Conservation (phyloP, 2,113 vertebrate genomes). For the Oryzias curvinotus region DNA sequence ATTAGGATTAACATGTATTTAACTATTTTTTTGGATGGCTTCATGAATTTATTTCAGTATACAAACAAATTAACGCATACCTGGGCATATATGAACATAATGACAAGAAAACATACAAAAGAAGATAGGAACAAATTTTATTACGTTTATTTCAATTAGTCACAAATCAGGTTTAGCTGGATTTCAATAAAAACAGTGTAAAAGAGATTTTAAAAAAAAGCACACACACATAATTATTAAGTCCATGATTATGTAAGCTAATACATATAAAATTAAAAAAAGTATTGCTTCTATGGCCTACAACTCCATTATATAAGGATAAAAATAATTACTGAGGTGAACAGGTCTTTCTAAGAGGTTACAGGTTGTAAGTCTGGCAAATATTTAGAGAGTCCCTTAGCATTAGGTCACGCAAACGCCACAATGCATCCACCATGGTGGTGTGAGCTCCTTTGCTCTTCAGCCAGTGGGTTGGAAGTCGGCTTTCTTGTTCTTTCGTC, state of each 20-base stretch:
- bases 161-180: conserved; percentile 53
- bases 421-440: conserved; percentile 95
- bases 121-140: conserved; percentile 36
- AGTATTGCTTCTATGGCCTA: conserved; percentile 76
- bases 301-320: conserved; percentile 35
- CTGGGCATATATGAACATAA: background rate
- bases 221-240: conserved; percentile 51
- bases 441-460: conserved; percentile 98
- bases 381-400: conserved; percentile 95
- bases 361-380: conserved; percentile 92
- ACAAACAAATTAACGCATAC: background rate
- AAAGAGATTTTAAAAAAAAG: conserved; percentile 46
- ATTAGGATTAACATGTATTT: too few species aligned
- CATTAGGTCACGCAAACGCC: conserved; percentile 97
- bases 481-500: conserved; percentile 95
- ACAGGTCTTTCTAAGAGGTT: conserved; percentile 79
- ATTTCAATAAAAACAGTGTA: conserved; percentile 49
- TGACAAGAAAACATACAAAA: background rate
- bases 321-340: conserved; percentile 59
- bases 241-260: conserved; percentile 54
- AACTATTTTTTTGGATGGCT: too few species aligned
- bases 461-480: conserved; percentile 94
- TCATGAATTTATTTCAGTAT: too few species aligned
- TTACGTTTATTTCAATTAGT: conserved; percentile 52
- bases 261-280: conserved; percentile 76